Conservation (phyloP, 2,888 invertebrate genomes). For the Trachelus tabidus region DNA sequence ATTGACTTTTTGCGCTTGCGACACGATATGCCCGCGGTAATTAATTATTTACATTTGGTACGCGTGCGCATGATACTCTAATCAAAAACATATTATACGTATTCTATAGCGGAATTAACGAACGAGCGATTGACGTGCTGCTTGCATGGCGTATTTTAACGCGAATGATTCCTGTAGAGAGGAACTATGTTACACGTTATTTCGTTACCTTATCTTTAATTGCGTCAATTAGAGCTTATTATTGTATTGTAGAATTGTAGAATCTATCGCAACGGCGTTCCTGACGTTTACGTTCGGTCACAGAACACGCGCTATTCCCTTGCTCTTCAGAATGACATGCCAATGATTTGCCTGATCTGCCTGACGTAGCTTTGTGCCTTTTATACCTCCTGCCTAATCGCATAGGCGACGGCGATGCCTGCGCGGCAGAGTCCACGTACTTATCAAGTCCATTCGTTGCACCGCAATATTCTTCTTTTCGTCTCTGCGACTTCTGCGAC, state of each 20-base stretch:
- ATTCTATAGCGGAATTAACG: conserved; percentile 2
- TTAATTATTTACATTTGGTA: not conserved
- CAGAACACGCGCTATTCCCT: not conserved
- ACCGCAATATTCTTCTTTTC: not conserved
- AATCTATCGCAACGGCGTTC: not conserved
- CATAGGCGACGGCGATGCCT: no score
- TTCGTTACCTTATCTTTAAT: not conserved
- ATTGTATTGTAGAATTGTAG: not conserved
- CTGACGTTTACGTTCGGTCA: not conserved
- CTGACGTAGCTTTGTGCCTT: not conserved
- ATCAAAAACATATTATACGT: conserved; percentile 13
- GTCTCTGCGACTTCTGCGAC: not conserved
- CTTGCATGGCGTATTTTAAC: not conserved
- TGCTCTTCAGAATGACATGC: no score
- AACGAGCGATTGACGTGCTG: not conserved
- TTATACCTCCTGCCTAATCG: not conserved
- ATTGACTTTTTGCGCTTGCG: not conserved
- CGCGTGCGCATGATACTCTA: conserved; percentile 36
- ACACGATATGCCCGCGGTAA: not conserved
- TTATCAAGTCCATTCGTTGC: no score
- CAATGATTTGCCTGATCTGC: no score
- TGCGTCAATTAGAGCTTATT: not conserved
- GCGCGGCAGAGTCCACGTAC: no score
- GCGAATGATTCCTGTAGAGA: not conserved
- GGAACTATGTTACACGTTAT: not conserved